Evolutionary conservation across 1,140 invertebrate species (phyloP), one percentile per base, ranked within the genome.

Genomic region (Tyrophagus putrescentiae): DNA sequence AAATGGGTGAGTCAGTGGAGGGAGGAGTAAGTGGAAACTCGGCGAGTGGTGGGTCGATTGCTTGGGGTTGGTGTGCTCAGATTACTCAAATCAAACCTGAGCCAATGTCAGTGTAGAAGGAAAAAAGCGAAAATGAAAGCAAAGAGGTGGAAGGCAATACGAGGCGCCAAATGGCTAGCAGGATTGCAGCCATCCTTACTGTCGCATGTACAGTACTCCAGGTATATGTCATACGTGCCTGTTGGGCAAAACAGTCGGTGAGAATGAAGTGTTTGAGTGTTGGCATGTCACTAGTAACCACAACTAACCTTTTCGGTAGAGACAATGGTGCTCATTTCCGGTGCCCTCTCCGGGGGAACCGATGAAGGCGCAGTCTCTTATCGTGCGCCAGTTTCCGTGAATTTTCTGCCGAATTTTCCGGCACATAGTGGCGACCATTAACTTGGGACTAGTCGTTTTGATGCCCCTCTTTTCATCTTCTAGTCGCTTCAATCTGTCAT

Each of bases 391-490:
- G 68, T 87, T 79, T 21, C 88, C 87, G 71, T 88, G 79, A 13
- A 92, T 84, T 84, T 94, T 93, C 73, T 92, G 88, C 50, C 88
- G 74, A 61, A 91, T 86, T 78, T 94, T 94, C 48, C 88, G 76
- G 70, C 89, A 94, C 86, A 94, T 90, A 4, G 82, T 86, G 0
- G 87, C 76, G 45, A 75, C 77, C 0, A 84, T 9, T 32, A 54
- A 29, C 28, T 61, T 42, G 4, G 57, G 39, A 6, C 23, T 13
- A 27, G 7, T 4, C 9, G 57, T 23, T 52, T 27, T 52, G 42
- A 23, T 18, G 29, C 21, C 18, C 34, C 29, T 39, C 11, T 32
- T 28, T n/a, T 27, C 1, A 1, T 7, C 2, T 27, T 18, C 27
- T 4, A 28, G 1, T 25, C 52, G 50, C 58, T 21, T 60, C 36